These are phyloP conservation scores for Drosophila subsilvestris DNA, from an alignment of 2,888 invertebrate genomes.

Conservation along the genomic window DNA sequence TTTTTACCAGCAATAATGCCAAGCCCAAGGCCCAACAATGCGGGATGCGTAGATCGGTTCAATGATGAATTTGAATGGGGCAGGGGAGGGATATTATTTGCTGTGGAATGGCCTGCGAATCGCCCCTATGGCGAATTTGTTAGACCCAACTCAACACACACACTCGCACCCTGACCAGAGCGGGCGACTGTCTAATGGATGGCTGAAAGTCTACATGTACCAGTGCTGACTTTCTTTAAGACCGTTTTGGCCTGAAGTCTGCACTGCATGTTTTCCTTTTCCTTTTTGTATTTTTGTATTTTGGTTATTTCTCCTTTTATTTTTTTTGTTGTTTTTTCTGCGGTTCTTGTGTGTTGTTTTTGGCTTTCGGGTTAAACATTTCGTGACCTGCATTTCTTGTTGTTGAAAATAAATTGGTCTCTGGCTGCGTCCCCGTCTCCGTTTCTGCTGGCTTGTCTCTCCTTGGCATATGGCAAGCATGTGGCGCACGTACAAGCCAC, in stretches of 20 bases:
- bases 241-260: constrained; percentile 3
- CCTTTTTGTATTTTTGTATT: constrained; percentile 38
- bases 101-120: background rate
- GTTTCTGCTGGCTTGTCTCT: constrained; percentile 6
- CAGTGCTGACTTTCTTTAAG: constrained; percentile 43
- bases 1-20: constrained; percentile 7
- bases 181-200: background rate
- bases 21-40: constrained; percentile 17
- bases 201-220: background rate
- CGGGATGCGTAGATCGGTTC: constrained; percentile 11
- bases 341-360: constrained; percentile 33
- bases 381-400: constrained; percentile 78
- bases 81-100: background rate
- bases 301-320: constrained; percentile 5
- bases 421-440: constrained; percentile 11
- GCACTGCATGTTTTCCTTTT: constrained; percentile 51
- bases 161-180: too few species aligned
- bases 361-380: constrained; percentile 71
- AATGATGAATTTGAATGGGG: background rate
- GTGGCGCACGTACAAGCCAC: constrained; percentile 78
- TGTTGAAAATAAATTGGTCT: constrained; percentile 75
- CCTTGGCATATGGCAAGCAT: constrained; percentile 73
- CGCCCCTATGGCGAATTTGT: constrained; percentile 42
- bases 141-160: too few species aligned
- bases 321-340: constrained; percentile 12